Base-by-base conservation (phyloP, 2,888 invertebrate species). In the Oxycera nigricornis region DNA sequence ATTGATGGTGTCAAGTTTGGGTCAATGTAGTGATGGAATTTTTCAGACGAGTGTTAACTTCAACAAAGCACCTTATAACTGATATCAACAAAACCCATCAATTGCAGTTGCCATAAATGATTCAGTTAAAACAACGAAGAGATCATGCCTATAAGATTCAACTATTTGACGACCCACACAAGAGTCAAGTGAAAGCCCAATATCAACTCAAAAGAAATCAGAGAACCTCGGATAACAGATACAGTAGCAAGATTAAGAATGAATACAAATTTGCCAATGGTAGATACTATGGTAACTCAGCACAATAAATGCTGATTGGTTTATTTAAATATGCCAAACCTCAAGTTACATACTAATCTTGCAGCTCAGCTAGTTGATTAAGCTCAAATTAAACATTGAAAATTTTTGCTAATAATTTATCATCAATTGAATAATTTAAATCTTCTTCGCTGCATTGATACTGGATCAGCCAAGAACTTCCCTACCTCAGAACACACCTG, bases 121-220 rank as follows among this genome's bases (percentile, higher is more conserved):
- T 70, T 70, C 70, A 70, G 55, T 70, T 70, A 55, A 70, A 70
- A 55, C 52, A 35, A 2, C 52, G 9, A 28, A 52, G 55, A 70
- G 70, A 52, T 70, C 55, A 55, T 65, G 41, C 30, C 65, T 20
- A 52, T 52, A 52, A 70, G 24, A 31, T 52, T 52, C 50, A 68
- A n/a, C 30, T 50, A 46, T 11, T 14, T 30, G 55, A 30, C 14
- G 30, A n/a, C 31, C n/a, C 70, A 46, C 41, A 41, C 65, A 65
- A 65, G 41, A 65, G 65, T 52, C 55, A 55, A 22, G 70, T 22
- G 22, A 26, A 46, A 35, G 52, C 55, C 55, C 24, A 52, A n/a
- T n/a, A n/a, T n/a, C n/a, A n/a, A n/a, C n/a, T n/a, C n/a, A n/a
- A n/a, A n/a, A n/a, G n/a, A n/a, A n/a, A n/a, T n/a, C n/a, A n/a